Base-by-base conservation (phyloP, 1,140 invertebrate genomes). In the Holcopasites calliopsidis region DNA sequence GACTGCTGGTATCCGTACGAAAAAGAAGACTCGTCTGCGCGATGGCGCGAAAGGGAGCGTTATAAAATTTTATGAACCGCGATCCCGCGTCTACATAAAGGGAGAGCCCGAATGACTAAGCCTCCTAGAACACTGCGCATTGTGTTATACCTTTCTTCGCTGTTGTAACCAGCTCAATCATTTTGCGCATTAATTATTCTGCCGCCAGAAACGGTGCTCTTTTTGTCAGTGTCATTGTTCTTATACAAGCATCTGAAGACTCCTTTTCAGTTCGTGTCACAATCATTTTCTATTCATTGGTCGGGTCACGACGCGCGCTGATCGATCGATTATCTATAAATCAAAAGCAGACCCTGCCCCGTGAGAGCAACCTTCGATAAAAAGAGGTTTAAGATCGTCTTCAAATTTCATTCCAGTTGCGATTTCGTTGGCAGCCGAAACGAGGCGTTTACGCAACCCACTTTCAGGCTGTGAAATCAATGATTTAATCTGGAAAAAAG, bases 141-240 rank as follows among this genome's bases (percentile, higher is more conserved):
- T 62, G 40, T 44, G n/a, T 31, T 31, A 7, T 11, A 18, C 26
- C 28, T 31, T 64, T 47, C 42, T 31, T 38, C 11, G 18, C 26
- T 13, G 16, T n/a, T 18, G 2, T 31, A 47, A 42, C 35, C 31
- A n/a, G 40, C 40, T 16, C 60, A 26, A 64, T 47, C 40, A 21
- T 33, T 64, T 64, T 47, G 31, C 23, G 49, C 60, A 64, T 64
- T 64, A 64, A 64, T 64, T 64, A 64, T 64, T 47, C 60, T 64
- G 60, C 28, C 60, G 31, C 49, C 28, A 26, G 31, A 23, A 13
- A 47, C 60, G 16, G 26, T 47, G 28, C 60, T 31, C 60, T 64
- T 64, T 64, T 64, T 64, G 40, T 47, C 60, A 21, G 26, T 47
- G 60, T 64, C 60, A 64, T 64, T 64, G 60, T 64, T 47, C 42